phyloP scores from a whole-genome alignment of 2,888 invertebrate species.

The Drosophila fulvimacula region DNA sequence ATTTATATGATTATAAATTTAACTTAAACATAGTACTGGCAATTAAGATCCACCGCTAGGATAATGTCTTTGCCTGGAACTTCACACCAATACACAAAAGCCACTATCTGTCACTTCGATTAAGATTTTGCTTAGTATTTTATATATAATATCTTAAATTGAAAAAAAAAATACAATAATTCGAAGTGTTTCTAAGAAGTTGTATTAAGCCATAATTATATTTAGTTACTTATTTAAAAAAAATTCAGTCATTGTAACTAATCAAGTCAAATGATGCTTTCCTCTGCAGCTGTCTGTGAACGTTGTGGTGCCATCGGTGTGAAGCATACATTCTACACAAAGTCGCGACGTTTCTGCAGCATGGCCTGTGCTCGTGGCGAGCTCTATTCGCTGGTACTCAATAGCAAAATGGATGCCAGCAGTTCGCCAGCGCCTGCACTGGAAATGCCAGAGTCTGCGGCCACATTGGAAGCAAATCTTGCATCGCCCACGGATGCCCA shows the following conservation, averaged over 20 bases:
- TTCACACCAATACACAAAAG: background rate
- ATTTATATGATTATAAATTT: too few relatives aligned
- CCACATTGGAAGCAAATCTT: slow-evolving; percentile 13
- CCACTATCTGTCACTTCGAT: background rate
- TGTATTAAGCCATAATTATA: background rate
- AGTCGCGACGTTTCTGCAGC: slow-evolving; percentile 92
- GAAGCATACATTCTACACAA: slow-evolving; percentile 94
- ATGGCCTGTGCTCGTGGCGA: slow-evolving; percentile 90
- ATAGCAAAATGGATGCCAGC: slow-evolving; percentile 76
- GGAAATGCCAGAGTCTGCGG: slow-evolving; percentile 45
- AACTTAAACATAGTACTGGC: background rate
- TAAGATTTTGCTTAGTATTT: background rate
- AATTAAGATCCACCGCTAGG: too few relatives aligned
- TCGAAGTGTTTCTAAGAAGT: background rate
- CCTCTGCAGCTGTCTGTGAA: slow-evolving; percentile 90
- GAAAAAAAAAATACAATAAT: background rate
- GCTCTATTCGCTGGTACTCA: slow-evolving; percentile 83
- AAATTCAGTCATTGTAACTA: background rate
- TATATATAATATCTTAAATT: background rate
- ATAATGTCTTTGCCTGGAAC: too few relatives aligned
- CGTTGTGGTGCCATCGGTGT: slow-evolving; percentile 94
- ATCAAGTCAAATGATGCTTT: background rate
- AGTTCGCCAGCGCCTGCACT: slow-evolving; percentile 47
- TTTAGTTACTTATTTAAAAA: background rate
- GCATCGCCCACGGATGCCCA: slow-evolving; percentile 16